phyloP scores from a whole-genome alignment of 2,888 invertebrate species.

The Chirona hameri region DNA sequence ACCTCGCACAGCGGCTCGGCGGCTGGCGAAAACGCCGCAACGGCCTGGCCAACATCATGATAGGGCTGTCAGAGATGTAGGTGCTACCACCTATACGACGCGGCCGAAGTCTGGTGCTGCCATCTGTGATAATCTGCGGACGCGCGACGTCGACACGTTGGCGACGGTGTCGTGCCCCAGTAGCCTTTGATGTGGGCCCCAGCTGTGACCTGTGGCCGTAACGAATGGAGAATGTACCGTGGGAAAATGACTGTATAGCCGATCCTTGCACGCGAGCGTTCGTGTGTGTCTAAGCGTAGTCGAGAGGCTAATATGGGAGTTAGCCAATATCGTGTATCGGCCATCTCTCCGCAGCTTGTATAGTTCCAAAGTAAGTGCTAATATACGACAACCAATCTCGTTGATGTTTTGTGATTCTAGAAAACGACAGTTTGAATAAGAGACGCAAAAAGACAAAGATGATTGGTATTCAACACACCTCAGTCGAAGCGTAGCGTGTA shows the following conservation, averaged over 20 bases:
- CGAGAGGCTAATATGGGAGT: neutral
- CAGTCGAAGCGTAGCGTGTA: too few relatives aligned
- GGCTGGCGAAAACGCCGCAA: conserved; percentile 87
- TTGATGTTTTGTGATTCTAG: too few relatives aligned
- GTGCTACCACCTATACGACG: neutral
- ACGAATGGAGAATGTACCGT: too few relatives aligned
- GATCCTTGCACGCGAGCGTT: neutral
- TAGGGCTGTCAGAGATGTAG: conserved; percentile 45
- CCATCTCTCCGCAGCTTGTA: neutral
- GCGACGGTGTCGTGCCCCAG: neutral
- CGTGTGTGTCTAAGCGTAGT: neutral
- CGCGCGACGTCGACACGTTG: neutral
- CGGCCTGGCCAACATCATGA: conserved; percentile 96
- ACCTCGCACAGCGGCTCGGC: conserved; percentile 86
- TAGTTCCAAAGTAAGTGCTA: neutral
- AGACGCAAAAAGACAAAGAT: too few relatives aligned
- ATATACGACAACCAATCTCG: neutral
- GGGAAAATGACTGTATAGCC: neutral
- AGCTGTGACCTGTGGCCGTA: neutral
- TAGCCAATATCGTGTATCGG: neutral
- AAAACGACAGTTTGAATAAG: too few relatives aligned
- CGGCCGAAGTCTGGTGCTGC: neutral
- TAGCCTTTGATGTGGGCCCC: neutral
- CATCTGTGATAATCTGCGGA: conserved; percentile 22
- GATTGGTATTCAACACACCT: too few relatives aligned